Percentiles rank a stretch among this genome's conserved stretches.
phyloP scores from a whole-genome alignment of 2,888 invertebrate species.

The Nasonia oneida region DNA sequence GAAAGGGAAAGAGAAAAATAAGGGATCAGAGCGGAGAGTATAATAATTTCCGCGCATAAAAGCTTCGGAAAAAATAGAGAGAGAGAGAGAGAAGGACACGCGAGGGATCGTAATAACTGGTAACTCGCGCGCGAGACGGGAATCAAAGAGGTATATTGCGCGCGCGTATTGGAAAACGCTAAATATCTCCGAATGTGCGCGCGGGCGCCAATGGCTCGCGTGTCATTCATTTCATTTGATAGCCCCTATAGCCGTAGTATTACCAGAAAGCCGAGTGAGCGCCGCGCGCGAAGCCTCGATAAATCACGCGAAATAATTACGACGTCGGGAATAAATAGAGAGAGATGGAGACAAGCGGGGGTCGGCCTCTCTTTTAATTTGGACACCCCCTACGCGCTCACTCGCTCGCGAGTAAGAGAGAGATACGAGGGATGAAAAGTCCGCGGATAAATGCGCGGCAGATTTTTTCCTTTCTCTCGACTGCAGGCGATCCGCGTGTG shows the following conservation, averaged over 20 bases:
- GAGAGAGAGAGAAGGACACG: not conserved
- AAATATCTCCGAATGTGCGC: constrained; percentile 69
- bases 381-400: not conserved
- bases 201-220: constrained; percentile 61
- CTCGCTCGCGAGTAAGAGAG: not conserved
- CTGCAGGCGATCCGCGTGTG: not conserved
- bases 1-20: not conserved
- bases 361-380: constrained; percentile 40
- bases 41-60: not conserved
- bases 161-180: constrained; percentile 74
- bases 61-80: not conserved
- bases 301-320: constrained; percentile 64
- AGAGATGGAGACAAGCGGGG: not conserved
- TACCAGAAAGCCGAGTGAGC: constrained; percentile 4
- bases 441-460: constrained; percentile 1
- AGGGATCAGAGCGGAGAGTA: not conserved
- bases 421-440: not conserved
- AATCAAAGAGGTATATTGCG: constrained; percentile 39
- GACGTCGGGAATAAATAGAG: constrained; percentile 48
- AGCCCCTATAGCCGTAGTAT: constrained; percentile 52
- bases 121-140: constrained; percentile 12
- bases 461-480: constrained; percentile 19
- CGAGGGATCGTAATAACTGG: constrained; percentile 32
- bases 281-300: constrained; percentile 39
- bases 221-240: constrained; percentile 74